Evolutionary conservation across 1,140 invertebrate genomes (phyloP).

Genomic region (Stegodyphus dumicola): DNA sequence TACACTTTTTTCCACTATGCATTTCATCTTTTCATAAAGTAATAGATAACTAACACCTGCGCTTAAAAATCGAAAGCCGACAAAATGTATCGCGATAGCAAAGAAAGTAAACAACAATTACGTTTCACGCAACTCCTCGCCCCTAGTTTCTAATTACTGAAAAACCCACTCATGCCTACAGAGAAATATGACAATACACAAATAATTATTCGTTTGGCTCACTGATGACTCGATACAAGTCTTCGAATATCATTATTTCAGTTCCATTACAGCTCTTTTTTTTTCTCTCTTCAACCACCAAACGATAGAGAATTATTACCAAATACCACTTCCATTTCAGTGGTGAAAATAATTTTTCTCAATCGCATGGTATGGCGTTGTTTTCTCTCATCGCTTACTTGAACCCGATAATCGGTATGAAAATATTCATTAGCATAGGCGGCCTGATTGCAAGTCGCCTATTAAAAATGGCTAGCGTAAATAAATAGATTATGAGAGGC

Average conservation of each 20-base stretch:
- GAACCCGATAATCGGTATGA: conserved; percentile 37
- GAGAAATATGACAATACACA: conserved; percentile 31
- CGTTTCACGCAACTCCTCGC: no score
- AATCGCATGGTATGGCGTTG: neutral
- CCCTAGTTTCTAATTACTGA: conserved; percentile 46
- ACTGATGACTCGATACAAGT: neutral
- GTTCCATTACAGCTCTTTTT: conserved; percentile 3
- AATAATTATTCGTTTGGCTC: conserved; percentile 31
- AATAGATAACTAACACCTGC: conserved; percentile 43
- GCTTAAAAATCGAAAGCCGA: conserved; percentile 20
- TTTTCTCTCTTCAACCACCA: neutral
- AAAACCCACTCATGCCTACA: conserved; percentile 25
- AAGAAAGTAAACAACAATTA: conserved; percentile 6
- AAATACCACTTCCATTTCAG: conserved; percentile 50
- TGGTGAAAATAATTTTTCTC: neutral
- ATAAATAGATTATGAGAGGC: conserved; percentile 53
- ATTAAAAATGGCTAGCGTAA: conserved; percentile 56
- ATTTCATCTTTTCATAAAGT: neutral
- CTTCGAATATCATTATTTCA: conserved; percentile 27
- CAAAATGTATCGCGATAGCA: no score
- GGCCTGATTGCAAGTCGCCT: conserved; percentile 47
- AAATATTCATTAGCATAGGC: conserved; percentile 50
- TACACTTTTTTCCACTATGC: no score
- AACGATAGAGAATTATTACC: conserved; percentile 10
- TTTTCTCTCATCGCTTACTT: conserved; percentile 14